Base-by-base conservation (phyloP, 1,140 invertebrate genomes). In the Myzus persicae region DNA sequence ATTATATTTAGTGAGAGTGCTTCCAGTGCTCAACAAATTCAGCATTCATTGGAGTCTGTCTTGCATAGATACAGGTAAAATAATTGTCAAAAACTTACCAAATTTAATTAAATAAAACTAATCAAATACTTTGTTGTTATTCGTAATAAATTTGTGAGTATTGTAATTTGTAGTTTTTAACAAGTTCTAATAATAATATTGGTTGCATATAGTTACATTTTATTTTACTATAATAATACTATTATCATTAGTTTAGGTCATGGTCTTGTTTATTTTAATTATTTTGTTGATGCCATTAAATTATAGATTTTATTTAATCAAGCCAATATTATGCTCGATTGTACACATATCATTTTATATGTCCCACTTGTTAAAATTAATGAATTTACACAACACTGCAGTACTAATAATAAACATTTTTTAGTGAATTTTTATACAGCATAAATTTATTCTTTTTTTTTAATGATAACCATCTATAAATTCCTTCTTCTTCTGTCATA, bases 1-100 rank as follows among this genome's bases (percentile, higher is more conserved):
- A 95, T 98, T 44, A 97, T 98, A 54, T 98, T 98, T 95, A 97
- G 97, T 36, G 97, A 98, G 94, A 97, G 97, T 94, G 94, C 96
- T 84, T 96, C 96, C 42, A 96, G 97, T 42, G 97, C 96, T 94
- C 97, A 97, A 85, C 97, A 97, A 94, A 96, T 98, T 40, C 97
- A 97, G 94, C 95, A 95, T 42, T 96, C 97, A 7, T 95, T 98
- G 22, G 95, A 96, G 40, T 95, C 96, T 94, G 96, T 97, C 85
- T 94, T 98, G 36, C 97, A 97, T 95, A 96, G 95, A 94, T 96
- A 98, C 94, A 97, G 96, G 97, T 97, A 95, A 95, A 95, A 48
- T 44, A 22, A 40, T 14, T 67, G 11, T 67, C 31, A 31, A 67
- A n/a, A 31, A n/a, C 31, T 31, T 14, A 48, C 18, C 1, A 48